A percentile compares a stretch with the other conserved stretches of the same genome.
Conservation (phyloP, 1,140 invertebrate species). For the Bombus sylvicola region DNA sequence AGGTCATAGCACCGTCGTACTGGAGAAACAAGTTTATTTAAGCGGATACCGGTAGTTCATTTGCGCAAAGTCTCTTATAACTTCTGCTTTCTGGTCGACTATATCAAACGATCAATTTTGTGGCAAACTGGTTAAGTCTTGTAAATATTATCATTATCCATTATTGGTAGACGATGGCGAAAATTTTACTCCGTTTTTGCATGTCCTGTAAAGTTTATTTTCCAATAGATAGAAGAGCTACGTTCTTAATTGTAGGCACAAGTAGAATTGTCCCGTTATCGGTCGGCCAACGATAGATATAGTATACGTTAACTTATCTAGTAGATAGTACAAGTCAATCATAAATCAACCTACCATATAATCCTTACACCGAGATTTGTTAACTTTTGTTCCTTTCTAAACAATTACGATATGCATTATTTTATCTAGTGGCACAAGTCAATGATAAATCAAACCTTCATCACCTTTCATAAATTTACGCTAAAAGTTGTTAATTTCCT, state of each 20-base stretch:
- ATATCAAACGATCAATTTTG: conserved; percentile 4
- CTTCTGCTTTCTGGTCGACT: background rate
- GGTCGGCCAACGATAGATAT: no score
- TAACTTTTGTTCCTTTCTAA: background rate
- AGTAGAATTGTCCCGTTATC: no score
- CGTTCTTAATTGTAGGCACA: no score
- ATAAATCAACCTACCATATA: background rate
- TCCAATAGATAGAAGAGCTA: no score
- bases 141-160: background rate
- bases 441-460: background rate
- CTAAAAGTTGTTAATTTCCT: background rate
- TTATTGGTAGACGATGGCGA: background rate
- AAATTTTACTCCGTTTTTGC: background rate
- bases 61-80: background rate
- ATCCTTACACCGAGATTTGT: background rate
- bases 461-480: background rate
- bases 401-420: background rate
- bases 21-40: background rate
- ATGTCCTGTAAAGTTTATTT: background rate
- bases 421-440: background rate
- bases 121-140: background rate
- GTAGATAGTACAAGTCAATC: background rate
- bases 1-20: background rate
- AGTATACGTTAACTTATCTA: background rate
- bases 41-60: background rate